A percentile compares a stretch with the other conserved stretches of the same genome.
phyloP scores from a whole-genome alignment of 1,140 invertebrate genomes.

The Heterodera schachtii region DNA sequence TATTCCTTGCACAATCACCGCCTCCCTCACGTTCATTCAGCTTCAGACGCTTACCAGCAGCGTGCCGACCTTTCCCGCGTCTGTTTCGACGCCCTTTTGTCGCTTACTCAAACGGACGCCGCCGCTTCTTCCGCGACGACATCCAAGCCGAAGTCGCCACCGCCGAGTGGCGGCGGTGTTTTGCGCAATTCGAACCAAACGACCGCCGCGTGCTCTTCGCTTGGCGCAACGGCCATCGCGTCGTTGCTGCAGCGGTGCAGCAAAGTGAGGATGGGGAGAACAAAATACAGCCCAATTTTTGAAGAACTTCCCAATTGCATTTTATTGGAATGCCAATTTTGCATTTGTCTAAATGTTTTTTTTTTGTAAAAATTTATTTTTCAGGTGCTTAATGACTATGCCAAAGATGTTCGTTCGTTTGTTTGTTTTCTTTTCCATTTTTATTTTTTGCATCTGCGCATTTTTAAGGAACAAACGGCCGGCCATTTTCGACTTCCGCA shows the following conservation, averaged over 20 bases:
- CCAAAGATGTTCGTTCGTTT: constrained; percentile 33
- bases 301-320: not conserved
- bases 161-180: not conserved
- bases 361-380: constrained; percentile 23
- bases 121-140: constrained; percentile 25
- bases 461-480: constrained; percentile 38
- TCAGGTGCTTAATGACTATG: constrained; percentile 55
- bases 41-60: constrained; percentile 64
- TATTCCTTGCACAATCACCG: constrained; percentile 7
- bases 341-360: too few relatives aligned
- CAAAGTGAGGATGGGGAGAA: constrained; percentile 41
- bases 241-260: constrained; percentile 54
- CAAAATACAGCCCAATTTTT: constrained; percentile 8
- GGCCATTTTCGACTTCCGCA: constrained; percentile 54
- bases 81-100: constrained; percentile 64
- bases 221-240: constrained; percentile 54
- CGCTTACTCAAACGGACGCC: constrained; percentile 46
- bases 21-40: constrained; percentile 46
- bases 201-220: constrained; percentile 30
- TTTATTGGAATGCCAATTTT: too few relatives aligned
- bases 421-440: not conserved
- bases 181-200: constrained; percentile 19
- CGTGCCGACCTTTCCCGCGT: constrained; percentile 61
- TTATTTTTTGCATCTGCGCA: too few relatives aligned
- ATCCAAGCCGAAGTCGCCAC: not conserved